Evolutionary conservation across 2,797 vertebrate species (phyloP).

Genomic region (Trachops cirrhosus): DNA sequence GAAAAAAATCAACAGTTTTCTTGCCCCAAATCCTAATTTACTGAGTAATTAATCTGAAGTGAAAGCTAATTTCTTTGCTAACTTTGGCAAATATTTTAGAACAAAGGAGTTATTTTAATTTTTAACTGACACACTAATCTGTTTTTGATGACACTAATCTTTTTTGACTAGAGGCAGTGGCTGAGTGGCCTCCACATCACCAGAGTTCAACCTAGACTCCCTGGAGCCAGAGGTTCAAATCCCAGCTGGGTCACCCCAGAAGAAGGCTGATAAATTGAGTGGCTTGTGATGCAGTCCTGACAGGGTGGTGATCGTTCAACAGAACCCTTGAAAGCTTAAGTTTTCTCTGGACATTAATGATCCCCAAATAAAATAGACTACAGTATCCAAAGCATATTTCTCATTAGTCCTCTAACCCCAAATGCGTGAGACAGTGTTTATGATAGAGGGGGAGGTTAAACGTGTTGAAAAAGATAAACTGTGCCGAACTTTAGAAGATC

Average conservation of each 20-base stretch:
- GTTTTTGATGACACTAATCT: constrained; percentile 78
- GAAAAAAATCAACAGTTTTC: background rate
- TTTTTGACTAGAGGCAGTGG: constrained; percentile 69
- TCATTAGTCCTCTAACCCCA: constrained; percentile 43
- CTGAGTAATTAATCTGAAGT: constrained; percentile 74
- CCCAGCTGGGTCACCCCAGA: constrained; percentile 66
- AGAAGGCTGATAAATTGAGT: constrained; percentile 75
- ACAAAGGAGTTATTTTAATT: constrained; percentile 72
- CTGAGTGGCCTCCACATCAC: constrained; percentile 66
- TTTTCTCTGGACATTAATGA: constrained; percentile 73
- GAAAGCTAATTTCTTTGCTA: constrained; percentile 77
- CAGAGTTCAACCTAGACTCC: constrained; percentile 73
- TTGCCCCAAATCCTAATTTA: constrained; percentile 67
- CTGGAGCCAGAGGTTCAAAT: constrained; percentile 79
- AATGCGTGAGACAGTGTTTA: constrained; percentile 60
- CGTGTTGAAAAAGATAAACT: constrained; percentile 25
- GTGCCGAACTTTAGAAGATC: constrained; percentile 2
- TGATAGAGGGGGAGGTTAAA: constrained; percentile 17
- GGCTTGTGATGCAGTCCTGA: constrained; percentile 66
- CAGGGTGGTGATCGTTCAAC: constrained; percentile 67
- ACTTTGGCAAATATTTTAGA: constrained; percentile 74
- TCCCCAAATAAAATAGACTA: constrained; percentile 68
- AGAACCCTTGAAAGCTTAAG: constrained; percentile 68
- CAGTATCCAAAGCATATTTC: constrained; percentile 53
- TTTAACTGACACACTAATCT: constrained; percentile 73